A percentile compares a stretch with the other conserved stretches of the same genome.
phyloP scores from a whole-genome alignment of 2,113 vertebrate genomes.

The Oryzias javanicus region DNA sequence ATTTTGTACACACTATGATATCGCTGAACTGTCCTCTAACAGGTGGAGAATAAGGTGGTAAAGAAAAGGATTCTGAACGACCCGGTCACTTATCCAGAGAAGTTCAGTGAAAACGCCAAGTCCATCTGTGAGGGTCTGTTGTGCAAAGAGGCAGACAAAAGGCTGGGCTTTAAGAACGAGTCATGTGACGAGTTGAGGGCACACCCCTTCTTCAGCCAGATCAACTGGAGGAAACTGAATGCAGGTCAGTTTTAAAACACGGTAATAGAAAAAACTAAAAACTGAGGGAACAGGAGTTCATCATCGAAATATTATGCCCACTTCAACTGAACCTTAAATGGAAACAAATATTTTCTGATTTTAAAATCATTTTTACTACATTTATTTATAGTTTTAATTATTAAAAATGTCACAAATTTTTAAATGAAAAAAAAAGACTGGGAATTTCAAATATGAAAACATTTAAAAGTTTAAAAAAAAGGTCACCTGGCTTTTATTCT shows the following conservation, averaged over 20 bases:
- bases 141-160: conserved; percentile 78
- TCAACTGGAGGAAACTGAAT: conserved; percentile 84
- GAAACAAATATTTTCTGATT: too few relatives aligned
- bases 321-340: too few relatives aligned
- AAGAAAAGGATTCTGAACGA: conserved; percentile 81
- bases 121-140: conserved; percentile 81
- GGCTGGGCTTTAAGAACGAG: conserved; percentile 79
- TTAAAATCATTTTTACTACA: too few relatives aligned
- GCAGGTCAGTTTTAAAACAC: conserved; percentile 66
- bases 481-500: too few relatives aligned
- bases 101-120: conserved; percentile 75
- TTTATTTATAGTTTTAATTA: too few relatives aligned
- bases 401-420: too few relatives aligned
- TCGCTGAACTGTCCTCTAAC: background rate
- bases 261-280: background rate
- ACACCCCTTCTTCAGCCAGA: conserved; percentile 75
- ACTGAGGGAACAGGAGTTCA: too few relatives aligned
- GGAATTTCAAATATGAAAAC: too few relatives aligned
- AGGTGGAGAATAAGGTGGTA: conserved; percentile 83
- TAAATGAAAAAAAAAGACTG: too few relatives aligned
- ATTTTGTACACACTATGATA: too few relatives aligned
- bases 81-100: conserved; percentile 71
- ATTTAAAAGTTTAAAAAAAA: too few relatives aligned
- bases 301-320: too few relatives aligned
- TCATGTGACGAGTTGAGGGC: conserved; percentile 76